Percentiles rank a stretch among this genome's conserved stretches.
Conservation (phyloP, 2,888 invertebrate species). For the Diplazon laetatorius region DNA sequence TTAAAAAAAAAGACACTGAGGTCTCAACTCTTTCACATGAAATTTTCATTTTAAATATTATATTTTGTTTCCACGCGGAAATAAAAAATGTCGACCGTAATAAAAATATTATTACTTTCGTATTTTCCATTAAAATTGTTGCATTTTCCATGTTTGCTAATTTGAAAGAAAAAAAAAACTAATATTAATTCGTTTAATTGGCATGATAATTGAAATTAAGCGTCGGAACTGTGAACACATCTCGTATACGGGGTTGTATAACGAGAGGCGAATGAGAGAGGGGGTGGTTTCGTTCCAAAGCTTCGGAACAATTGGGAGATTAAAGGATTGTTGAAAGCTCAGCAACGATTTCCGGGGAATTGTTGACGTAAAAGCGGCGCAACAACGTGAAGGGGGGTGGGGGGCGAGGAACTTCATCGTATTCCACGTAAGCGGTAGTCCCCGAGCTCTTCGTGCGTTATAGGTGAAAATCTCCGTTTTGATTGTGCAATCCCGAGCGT, state of each 20-base stretch:
- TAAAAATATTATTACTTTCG: too few relatives aligned
- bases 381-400: too few relatives aligned
- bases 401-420: constrained; percentile 1
- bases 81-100: too few relatives aligned
- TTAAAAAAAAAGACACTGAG: too few relatives aligned
- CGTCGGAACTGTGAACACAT: not conserved
- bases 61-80: too few relatives aligned
- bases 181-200: not conserved
- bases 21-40: too few relatives aligned
- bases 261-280: constrained; percentile 22
- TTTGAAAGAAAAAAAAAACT: too few relatives aligned
- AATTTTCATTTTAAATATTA: too few relatives aligned
- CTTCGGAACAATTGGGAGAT: constrained; percentile 46
- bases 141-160: too few relatives aligned
- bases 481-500: constrained; percentile 12
- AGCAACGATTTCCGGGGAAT: constrained; percentile 26
- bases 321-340: constrained; percentile 52
- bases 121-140: too few relatives aligned
- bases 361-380: not conserved
- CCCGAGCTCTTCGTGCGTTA: not conserved
- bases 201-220: not conserved
- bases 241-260: not conserved
- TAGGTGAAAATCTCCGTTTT: not conserved
- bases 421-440: too few relatives aligned
- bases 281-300: constrained; percentile 22